Percentiles rank a stretch among this genome's conserved stretches.
Evolutionary conservation across 1,140 invertebrate genomes (phyloP).

Genomic region (Monomorium pharaonis): DNA sequence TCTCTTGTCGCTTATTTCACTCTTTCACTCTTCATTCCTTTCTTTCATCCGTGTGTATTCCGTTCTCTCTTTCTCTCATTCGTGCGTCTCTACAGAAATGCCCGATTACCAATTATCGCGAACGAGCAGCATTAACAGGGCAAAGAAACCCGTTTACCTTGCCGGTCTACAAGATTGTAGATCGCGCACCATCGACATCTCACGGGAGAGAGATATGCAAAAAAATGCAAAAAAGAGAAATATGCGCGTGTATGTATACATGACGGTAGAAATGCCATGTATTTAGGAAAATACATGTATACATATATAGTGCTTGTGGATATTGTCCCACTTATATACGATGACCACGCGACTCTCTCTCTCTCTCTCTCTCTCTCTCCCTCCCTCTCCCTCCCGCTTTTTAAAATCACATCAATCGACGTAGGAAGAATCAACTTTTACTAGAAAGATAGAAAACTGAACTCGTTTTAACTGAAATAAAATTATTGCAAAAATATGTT

Average conservation of each 20-base stretch:
- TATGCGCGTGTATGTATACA: not conserved
- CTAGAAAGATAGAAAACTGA: not conserved
- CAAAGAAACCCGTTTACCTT: slow-evolving; percentile 76
- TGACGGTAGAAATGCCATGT: not conserved
- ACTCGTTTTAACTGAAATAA: not conserved
- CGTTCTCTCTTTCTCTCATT: slow-evolving; percentile 41
- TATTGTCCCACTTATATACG: not conserved
- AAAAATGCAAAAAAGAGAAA: not conserved
- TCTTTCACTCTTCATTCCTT: slow-evolving; percentile 35
- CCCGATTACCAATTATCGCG: slow-evolving; percentile 69
- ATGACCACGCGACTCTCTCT: not conserved
- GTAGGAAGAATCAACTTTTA: not conserved
- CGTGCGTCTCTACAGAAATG: slow-evolving; percentile 42
- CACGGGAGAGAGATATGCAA: not conserved
- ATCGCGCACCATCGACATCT: slow-evolving; percentile 50
- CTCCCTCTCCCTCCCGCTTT: no score
- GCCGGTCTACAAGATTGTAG: slow-evolving; percentile 55
- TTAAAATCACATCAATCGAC: not conserved
- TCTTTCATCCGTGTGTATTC: slow-evolving; percentile 11
- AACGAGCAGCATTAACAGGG: slow-evolving; percentile 62
- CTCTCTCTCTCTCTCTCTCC: no score
- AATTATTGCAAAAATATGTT: not conserved
- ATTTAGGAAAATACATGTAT: not conserved
- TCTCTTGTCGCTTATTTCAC: slow-evolving; percentile 61
- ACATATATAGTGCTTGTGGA: not conserved